Conservation (phyloP, 2,113 vertebrate genomes). For the Aegithalos caudatus region DNA sequence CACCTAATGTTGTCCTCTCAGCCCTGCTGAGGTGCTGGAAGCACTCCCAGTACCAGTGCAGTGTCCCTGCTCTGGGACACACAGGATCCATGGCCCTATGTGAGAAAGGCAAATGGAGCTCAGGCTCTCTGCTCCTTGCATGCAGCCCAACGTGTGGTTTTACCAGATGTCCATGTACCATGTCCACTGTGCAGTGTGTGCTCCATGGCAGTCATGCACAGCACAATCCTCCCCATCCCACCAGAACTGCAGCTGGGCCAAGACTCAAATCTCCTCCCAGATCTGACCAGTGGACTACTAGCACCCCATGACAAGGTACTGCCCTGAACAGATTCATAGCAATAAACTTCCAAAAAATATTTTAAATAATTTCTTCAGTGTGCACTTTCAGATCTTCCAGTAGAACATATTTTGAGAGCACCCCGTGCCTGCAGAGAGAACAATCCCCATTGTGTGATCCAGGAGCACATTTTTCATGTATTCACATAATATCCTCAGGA, state of each 20-base stretch:
- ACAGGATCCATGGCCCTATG: accelerated
- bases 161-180: not conserved
- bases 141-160: not conserved
- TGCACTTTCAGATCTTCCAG: not conserved
- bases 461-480: not conserved
- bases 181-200: not conserved
- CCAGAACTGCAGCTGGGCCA: not conserved
- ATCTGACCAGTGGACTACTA: not conserved
- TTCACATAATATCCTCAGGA: not conserved
- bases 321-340: not conserved
- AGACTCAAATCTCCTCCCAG: not conserved
- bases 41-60: not conserved
- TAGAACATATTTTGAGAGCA: not conserved
- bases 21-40: not conserved
- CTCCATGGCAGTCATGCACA: not conserved
- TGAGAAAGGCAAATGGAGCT: not conserved
- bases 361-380: not conserved
- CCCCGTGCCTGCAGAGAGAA: not conserved
- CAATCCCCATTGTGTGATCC: not conserved
- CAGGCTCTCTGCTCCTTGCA: accelerated
- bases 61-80: not conserved
- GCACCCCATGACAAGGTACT: not conserved
- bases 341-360: not conserved
- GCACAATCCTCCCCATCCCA: not conserved
- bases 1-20: not conserved